Conservation (phyloP, 2,113 vertebrate genomes). For the Heptranchias perlo region DNA sequence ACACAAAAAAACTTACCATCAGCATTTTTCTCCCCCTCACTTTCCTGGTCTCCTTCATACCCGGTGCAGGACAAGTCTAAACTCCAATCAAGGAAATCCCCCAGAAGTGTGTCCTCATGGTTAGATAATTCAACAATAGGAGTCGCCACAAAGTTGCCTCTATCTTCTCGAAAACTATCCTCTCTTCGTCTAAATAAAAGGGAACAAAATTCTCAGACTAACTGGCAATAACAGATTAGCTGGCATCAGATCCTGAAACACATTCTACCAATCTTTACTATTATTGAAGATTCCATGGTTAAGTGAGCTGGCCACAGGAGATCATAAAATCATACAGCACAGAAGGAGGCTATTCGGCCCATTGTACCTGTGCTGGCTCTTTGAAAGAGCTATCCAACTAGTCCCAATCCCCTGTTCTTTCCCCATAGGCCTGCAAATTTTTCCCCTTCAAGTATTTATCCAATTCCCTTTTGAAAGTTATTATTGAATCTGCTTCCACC, state of each 20-base stretch:
- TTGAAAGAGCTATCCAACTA: no score
- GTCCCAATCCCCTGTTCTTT: no score
- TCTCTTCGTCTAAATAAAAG: slow-evolving; percentile 68
- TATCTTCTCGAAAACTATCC: slow-evolving; percentile 68
- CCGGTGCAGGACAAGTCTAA: slow-evolving; percentile 81
- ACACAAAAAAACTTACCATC: slow-evolving; percentile 66
- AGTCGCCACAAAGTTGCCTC: slow-evolving; percentile 82
- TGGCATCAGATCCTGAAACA: background rate
- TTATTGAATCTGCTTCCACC: no score
- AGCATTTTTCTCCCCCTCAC: slow-evolving; percentile 77
- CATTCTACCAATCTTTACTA: background rate
- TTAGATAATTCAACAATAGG: slow-evolving; percentile 87
- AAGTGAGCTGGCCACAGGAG: background rate
- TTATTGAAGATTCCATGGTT: background rate
- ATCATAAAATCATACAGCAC: no score
- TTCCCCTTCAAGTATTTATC: no score
- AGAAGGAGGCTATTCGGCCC: no score
- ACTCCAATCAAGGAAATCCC: slow-evolving; percentile 90
- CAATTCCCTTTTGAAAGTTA: no score
- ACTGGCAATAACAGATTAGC: background rate
- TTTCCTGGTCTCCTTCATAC: slow-evolving; percentile 89
- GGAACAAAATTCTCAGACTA: background rate
- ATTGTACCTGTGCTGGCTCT: no score
- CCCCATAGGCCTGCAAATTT: no score
- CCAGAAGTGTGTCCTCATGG: slow-evolving; percentile 84